Percentiles rank a stretch among this genome's conserved stretches.
Conservation (phyloP, 2,888 invertebrate genomes). For the Drosophila subquinaria region DNA sequence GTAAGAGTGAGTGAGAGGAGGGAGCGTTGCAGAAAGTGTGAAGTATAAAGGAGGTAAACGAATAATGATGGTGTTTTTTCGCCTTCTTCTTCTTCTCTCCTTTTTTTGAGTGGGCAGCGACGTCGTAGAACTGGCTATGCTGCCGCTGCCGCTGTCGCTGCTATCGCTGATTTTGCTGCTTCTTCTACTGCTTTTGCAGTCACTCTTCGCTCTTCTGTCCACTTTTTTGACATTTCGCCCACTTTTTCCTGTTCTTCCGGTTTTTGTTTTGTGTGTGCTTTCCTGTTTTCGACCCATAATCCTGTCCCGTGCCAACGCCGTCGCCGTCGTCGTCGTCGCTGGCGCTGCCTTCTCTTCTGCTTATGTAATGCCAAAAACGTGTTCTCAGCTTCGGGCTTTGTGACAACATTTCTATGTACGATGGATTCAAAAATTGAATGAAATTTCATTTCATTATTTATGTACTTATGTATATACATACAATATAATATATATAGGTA, state of each 20-base stretch:
- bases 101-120: slow-evolving; percentile 54
- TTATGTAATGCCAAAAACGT: slow-evolving; percentile 78
- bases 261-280: slow-evolving; percentile 78
- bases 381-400: slow-evolving; percentile 69
- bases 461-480: no score
- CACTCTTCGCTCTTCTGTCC: slow-evolving; percentile 48
- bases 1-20: slow-evolving; percentile 2
- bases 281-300: slow-evolving; percentile 81
- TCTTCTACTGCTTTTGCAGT: slow-evolving; percentile 5
- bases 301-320: slow-evolving; percentile 61
- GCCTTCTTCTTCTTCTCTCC: slow-evolving; percentile 15
- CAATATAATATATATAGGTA: not conserved
- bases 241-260: slow-evolving; percentile 83
- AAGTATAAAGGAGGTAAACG: slow-evolving; percentile 22
- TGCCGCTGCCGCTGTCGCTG: not conserved
- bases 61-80: slow-evolving; percentile 33
- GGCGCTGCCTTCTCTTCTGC: slow-evolving; percentile 21
- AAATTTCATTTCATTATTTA: slow-evolving; percentile 7
- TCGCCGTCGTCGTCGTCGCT: not conserved
- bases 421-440: slow-evolving; percentile 38
- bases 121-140: slow-evolving; percentile 59
- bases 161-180: slow-evolving; percentile 5
- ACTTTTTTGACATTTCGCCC: slow-evolving; percentile 82
- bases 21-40: slow-evolving; percentile 6
- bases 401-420: slow-evolving; percentile 71